Conservation (phyloP, 2,113 vertebrate genomes). For the Mus spicilegus region DNA sequence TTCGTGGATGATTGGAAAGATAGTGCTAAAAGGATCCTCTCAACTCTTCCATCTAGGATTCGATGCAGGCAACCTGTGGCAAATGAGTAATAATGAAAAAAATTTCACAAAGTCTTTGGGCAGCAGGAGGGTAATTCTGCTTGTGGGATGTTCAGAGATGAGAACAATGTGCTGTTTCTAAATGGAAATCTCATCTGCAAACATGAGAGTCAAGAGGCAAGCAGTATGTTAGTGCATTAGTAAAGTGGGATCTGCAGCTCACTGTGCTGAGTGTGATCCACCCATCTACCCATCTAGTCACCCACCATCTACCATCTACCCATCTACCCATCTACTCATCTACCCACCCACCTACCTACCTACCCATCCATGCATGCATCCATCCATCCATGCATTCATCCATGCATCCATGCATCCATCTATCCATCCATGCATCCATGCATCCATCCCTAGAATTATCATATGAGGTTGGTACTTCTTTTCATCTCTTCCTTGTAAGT, state of each 20-base stretch:
- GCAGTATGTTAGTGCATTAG: background rate
- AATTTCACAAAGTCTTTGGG: background rate
- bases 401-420: background rate
- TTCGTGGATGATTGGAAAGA: background rate
- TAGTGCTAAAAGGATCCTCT: background rate
- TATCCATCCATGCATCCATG: background rate
- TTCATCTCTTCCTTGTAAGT: background rate
- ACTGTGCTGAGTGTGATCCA: too few relatives aligned
- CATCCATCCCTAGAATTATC: background rate
- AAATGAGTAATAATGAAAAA: background rate
- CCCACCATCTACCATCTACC: background rate
- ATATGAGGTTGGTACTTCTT: background rate
- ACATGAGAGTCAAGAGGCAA: background rate
- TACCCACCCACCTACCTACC: background rate
- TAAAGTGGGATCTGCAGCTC: background rate
- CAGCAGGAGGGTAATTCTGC: background rate
- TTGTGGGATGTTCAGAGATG: background rate
- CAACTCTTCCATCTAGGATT: background rate
- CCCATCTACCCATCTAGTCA: background rate
- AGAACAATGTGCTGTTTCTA: background rate
- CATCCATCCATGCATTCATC: background rate
- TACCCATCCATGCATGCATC: rapidly evolving
- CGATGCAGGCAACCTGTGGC: background rate
- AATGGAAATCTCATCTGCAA: background rate
- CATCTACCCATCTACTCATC: background rate